Base-by-base conservation (phyloP, 2,888 invertebrate genomes). In the Andrena dorsata region DNA sequence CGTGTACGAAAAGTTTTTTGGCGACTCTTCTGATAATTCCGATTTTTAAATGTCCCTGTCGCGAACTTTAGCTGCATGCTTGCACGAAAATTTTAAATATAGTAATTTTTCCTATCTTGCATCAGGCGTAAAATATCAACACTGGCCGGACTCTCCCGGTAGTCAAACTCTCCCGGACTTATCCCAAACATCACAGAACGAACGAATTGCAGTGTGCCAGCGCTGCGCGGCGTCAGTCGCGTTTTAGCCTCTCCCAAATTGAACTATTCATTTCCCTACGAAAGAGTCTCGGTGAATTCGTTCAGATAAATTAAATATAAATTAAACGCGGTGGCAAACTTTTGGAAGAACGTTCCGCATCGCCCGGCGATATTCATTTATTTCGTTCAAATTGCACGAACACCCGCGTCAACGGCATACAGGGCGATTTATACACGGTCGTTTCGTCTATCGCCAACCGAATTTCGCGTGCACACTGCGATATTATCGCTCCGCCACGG, bases 401-500 rank as follows among this genome's bases (percentile, higher is more conserved):
- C 4, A 58, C n/a, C 30, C 20, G 53, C 20, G 32, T 66, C 20
- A 28, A 63, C 76, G 64, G 58, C 49, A 76, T 28, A 30, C 64
- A 28, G 23, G 23, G 7, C n/a, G 28, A 78, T 80, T 78, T 72
- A 63, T 63, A 68, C 63, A 64, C 47, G 68, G 6, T 56, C 64
- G 71, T 80, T 53, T 49, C 41, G 64, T 56, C 66, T 47, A 61
- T 35, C 75, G 63, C 41, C 56, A 28, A 49, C 16, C 32, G 53
- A 76, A 63, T 32, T 83, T 73, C 23, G 8, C 16, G 60, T 58
- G 35, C 20, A 68, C 69, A 53, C 58, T 41, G 73, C 68, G 60
- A 72, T 73, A 85, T 82, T 76, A 85, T 80, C 74, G 82, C 53
- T 71, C 74, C 26, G 60, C 35, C 58, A 20, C 7, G 28, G 28